These are phyloP conservation scores for Choloepus hoffmanni DNA, from an alignment of 2,113 vertebrate species.

Conservation along the genomic window DNA sequence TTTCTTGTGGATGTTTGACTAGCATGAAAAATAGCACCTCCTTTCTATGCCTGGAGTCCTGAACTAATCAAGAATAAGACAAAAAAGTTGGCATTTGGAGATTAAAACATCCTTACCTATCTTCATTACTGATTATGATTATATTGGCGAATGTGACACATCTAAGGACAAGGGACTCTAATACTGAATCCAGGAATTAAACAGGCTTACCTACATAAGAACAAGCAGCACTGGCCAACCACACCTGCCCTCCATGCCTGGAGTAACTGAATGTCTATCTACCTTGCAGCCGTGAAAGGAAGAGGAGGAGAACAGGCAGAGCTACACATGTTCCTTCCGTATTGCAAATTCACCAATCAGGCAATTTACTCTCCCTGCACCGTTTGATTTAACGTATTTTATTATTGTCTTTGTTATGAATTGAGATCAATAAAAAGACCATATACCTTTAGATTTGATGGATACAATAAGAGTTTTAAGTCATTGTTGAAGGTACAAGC, in stretches of 20 bases:
- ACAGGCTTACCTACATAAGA: background rate
- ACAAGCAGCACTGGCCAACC: background rate
- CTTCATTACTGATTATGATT: background rate
- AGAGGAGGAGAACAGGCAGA: background rate
- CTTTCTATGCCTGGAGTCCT: background rate
- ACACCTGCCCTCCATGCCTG: background rate
- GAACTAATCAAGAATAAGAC: background rate
- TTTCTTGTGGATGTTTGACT: background rate
- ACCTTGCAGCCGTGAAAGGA: background rate
- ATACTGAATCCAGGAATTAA: background rate
- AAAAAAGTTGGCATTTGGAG: background rate
- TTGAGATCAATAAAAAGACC: background rate
- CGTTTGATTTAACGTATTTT: background rate
- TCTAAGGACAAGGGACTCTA: background rate
- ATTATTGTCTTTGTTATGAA: slow-evolving; percentile 26
- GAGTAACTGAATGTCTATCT: background rate
- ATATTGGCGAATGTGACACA: background rate
- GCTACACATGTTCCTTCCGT: background rate
- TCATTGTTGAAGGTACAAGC: background rate
- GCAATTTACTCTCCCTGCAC: background rate
- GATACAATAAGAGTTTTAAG: background rate
- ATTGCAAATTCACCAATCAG: background rate
- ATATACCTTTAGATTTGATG: background rate
- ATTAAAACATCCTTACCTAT: background rate
- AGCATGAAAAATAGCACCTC: background rate